Base-by-base conservation (phyloP, 2,113 vertebrate species). In the Verasper variegatus region DNA sequence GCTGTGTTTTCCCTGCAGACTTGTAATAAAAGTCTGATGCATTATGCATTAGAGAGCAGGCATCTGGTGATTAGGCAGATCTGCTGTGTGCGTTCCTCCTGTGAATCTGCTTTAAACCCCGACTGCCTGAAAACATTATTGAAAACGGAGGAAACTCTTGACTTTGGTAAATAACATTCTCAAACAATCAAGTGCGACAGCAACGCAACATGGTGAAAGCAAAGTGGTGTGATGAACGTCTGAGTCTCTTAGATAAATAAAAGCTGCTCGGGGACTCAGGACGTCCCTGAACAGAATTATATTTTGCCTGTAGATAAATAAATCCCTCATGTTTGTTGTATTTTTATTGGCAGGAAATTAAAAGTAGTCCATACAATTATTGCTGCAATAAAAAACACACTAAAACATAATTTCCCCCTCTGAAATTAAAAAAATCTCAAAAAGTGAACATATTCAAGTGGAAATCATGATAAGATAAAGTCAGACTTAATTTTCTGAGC, bases 1-100 rank as follows among this genome's bases (percentile, higher is more conserved):
- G 84, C 81, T 85, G 71, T 89, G 75, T 90, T 91, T 84, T 71
- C 82, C 88, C 84, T 60, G 79, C 80, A 86, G 89, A 89, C 78
- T 76, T 67, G 79, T 62, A 92, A 89, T 87, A 93, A 91, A 81
- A 84, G 78, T 68, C 66, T 79, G 71, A 90, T 94, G 85, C 88
- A 94, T 94, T 91, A 94, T 94, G 90, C 78, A 94, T 84, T 23
- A 84, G 79, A 31, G 49, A 79, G 82, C 45, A 70, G 65, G 82
- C 90, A 86, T 88, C 78, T 91, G 90, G 78, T 91, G 85, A 92
- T 89, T 91, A 88, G 78, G 54, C 59, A 71, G 83, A 85, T 84
- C 85, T 88, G 67, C 77, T 70, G 70, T 65, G 72, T 67, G 40
- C 9, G 67, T 85, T 85, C 76, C 70, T 55, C 15, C 75, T 49